phyloP scores from a whole-genome alignment of 2,797 vertebrate genomes.

The Tiaroga cobitis region DNA sequence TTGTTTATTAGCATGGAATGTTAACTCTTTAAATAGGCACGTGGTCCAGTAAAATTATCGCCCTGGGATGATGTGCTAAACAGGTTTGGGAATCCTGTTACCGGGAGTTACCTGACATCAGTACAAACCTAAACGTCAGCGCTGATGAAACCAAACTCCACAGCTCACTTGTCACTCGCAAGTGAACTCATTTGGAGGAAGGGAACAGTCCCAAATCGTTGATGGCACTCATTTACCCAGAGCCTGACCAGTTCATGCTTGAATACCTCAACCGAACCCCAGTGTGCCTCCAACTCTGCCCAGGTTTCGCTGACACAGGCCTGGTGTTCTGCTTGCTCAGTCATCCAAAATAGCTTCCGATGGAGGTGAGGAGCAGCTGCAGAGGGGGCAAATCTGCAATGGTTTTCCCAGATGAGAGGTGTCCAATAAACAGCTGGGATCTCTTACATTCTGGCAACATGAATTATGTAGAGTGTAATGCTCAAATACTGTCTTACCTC shows the following conservation, averaged over 20 bases:
- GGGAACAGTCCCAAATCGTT: too few relatives aligned
- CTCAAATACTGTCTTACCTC: constrained; percentile 29
- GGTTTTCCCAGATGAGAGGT: constrained; percentile 57
- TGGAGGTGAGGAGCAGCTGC: constrained; percentile 29
- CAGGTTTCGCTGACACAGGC: constrained; percentile 33
- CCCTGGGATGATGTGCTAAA: constrained; percentile 52
- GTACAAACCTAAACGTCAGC: constrained; percentile 62
- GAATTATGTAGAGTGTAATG: constrained; percentile 9
- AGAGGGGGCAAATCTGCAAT: constrained; percentile 24
- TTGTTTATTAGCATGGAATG: constrained; percentile 58
- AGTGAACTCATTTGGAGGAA: constrained; percentile 68
- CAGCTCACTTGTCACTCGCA: constrained; percentile 3
- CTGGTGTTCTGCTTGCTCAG: constrained; percentile 6
- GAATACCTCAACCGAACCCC: constrained; percentile 1
- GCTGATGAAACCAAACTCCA: constrained; percentile 63
- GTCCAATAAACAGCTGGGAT: constrained; percentile 45
- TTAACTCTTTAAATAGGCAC: constrained; percentile 46
- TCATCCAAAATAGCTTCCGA: constrained; percentile 56
- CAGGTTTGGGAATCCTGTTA: constrained; percentile 52
- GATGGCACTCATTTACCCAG: constrained; percentile 50
- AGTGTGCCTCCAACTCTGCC: background rate
- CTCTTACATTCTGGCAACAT: constrained; percentile 33
- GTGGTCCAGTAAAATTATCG: constrained; percentile 64
- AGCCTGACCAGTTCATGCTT: background rate
- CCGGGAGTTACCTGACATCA: constrained; percentile 52